These are phyloP conservation scores for Hyposoter didymator DNA, from an alignment of 2,888 invertebrate species.

Conservation along the genomic window DNA sequence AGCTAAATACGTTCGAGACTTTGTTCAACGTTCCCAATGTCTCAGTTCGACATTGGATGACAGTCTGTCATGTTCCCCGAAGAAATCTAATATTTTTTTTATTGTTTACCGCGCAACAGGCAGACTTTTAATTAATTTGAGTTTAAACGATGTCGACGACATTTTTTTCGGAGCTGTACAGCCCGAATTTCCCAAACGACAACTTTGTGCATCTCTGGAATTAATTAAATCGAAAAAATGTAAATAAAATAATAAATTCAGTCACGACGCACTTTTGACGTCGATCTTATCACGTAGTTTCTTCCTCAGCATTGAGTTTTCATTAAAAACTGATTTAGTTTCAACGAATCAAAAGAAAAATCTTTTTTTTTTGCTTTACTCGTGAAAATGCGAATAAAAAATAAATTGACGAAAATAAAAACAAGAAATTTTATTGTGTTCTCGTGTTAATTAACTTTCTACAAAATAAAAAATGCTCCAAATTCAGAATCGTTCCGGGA, in stretches of 20 bases:
- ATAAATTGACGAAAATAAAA: neutral
- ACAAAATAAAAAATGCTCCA: neutral
- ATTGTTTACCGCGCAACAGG: neutral
- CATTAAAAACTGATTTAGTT: neutral
- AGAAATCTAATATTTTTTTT: conserved; percentile 2
- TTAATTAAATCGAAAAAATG: neutral
- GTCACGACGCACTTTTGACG: neutral
- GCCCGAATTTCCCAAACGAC: neutral
- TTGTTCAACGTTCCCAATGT: neutral
- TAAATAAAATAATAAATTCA: neutral
- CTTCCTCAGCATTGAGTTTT: neutral
- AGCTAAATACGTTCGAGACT: neutral
- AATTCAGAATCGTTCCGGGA: neutral
- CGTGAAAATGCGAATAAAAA: neutral
- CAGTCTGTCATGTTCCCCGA: neutral
- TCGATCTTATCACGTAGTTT: neutral
- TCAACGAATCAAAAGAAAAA: neutral
- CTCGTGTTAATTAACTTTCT: neutral
- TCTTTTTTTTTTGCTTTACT: no score
- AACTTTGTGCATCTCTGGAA: neutral
- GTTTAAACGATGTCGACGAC: neutral
- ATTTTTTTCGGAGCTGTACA: neutral
- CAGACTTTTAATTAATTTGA: neutral
- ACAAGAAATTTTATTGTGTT: neutral
- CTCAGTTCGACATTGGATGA: conserved; percentile 6